Conservation (phyloP, 2,113 vertebrate species). For the Hypanus sabinus region DNA sequence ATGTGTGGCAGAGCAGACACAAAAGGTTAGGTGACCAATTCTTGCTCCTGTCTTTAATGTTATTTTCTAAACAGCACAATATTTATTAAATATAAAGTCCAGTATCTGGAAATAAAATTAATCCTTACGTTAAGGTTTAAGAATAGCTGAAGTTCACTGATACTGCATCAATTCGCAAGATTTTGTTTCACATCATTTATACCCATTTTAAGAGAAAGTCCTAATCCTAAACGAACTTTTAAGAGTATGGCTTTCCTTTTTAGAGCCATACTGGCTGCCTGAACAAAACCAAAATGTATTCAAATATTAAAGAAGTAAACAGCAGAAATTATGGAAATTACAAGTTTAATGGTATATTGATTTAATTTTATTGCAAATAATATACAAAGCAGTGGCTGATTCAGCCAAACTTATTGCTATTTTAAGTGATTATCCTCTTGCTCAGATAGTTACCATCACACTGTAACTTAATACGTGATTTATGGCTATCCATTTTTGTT, state of each 20-base stretch:
- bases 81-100: too few species aligned
- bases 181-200: neutral
- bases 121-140: neutral
- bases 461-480: neutral
- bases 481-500: neutral
- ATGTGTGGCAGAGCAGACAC: too few species aligned
- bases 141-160: neutral
- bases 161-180: neutral
- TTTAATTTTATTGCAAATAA: neutral
- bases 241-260: neutral
- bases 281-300: neutral
- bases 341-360: neutral
- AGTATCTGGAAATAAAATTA: neutral
- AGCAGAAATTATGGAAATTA: neutral
- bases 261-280: neutral
- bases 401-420: neutral
- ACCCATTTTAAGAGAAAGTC: neutral
- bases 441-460: neutral
- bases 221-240: neutral
- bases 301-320: too few species aligned
- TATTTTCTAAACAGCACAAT: too few species aligned
- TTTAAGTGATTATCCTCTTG: neutral
- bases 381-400: neutral
- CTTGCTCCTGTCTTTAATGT: too few species aligned
- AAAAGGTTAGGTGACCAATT: too few species aligned